Base-by-base conservation (phyloP, 1,140 invertebrate species). In the Cylas formicarius region DNA sequence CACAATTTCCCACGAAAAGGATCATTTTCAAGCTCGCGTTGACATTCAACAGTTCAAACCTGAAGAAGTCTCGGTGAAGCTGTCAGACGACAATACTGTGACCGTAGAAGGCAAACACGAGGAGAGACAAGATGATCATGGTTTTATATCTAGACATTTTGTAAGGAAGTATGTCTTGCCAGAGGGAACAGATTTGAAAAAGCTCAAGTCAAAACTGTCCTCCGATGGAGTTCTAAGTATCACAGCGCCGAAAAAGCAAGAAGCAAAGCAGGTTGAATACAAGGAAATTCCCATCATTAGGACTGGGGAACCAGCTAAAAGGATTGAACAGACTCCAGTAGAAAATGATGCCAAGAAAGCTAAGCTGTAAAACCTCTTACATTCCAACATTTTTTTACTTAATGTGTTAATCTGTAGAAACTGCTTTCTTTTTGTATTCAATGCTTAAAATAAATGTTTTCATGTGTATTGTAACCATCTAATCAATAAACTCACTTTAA, bases 51-150 rank as follows among this genome's bases (percentile, higher is more conserved):
- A 80, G 48, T 81, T 78, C 58, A 70, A 67, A 39, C 76, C 79
- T 0, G 73, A 80, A 40, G 77, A 81, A 58, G 68, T 80, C 16
- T 67, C 63, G 19, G 75, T 81, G 1, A 78, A 76, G 54, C 73
- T 73, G 1, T 61, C 70, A 4, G 74, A 31, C n/a, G 80, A 82
- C 54, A 72, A 77, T 23, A 70, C 65, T 20, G 70, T 87, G 7
- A 69, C 79, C 1, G 71, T 87, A n/a, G 73, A 78, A 58, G 82
- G 75, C 2, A 81, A 81, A 55, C 83, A 86, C 53, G 81, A 85
- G 50, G 74, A 84, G 31, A 78, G 77, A 41, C 63, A 72, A 21
- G 78, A 82, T 46, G 73, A 80, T 22, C 72, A 80, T 41, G 77
- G 78, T 6, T 78, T 71, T 49, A 72, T 84, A 31, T 72, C 75